Conservation (phyloP, 2,888 invertebrate genomes). For the Frankliniella fusca region DNA sequence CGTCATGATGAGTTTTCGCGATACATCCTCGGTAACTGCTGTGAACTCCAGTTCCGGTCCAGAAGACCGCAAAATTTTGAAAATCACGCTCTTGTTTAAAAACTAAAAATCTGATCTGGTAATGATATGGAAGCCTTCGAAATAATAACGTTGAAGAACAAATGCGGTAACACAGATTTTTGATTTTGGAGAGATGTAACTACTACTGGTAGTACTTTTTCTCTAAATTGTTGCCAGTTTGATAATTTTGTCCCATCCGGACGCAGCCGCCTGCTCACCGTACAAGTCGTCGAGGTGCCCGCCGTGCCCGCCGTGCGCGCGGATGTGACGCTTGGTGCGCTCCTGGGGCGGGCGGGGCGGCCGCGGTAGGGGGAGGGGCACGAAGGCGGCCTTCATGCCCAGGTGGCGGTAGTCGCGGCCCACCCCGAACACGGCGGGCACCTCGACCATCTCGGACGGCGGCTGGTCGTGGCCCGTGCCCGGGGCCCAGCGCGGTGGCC, state of each 20-base stretch:
- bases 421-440: slow-evolving; percentile 8
- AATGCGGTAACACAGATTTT: no score
- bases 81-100: no score
- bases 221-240: no score
- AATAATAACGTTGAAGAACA: no score
- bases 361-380: background rate
- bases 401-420: slow-evolving; percentile 1
- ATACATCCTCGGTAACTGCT: no score
- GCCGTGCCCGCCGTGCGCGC: background rate
- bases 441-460: background rate
- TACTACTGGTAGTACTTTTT: background rate
- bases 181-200: no score
- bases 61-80: no score
- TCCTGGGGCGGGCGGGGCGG: background rate
- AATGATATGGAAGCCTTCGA: no score
- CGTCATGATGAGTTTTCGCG: no score
- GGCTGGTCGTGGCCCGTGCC: background rate
- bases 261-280: background rate
- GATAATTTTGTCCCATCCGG: background rate
- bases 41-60: no score
- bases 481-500: background rate
- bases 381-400: slow-evolving; percentile 3
- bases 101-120: no score
- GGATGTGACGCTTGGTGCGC: background rate
- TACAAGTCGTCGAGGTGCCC: background rate